Evolutionary conservation across 2,888 invertebrate species (phyloP), one percentile per base, ranked within the genome.

Genomic region (Eupithecia subfuscata): DNA sequence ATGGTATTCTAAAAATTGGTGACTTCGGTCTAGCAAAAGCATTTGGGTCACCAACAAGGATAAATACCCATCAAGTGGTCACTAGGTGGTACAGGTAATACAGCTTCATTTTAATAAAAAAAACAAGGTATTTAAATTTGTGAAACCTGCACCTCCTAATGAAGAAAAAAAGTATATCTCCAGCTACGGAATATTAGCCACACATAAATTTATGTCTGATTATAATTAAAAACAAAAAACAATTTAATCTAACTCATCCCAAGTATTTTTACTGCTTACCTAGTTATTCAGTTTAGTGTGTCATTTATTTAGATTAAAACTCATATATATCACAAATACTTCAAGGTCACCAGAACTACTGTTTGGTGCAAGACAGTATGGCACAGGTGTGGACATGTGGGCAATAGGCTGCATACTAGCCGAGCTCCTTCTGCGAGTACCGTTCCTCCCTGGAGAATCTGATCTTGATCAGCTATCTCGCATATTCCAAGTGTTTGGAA

Each of bases 21-120:
- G 99, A 99, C 96, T 99, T 99, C 95, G 99, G 99, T 88, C 95
- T 99, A 80, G 99, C 99, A 0, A 99, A 99, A 89, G 97, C 98
- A 86, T 99, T 97, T 95, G 99, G 99, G 1, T 99, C 99, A 0
- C 99, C 99, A 5, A 98, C 97, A 86, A 96, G 99, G 86, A 96
- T 98, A 83, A 99, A 99, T 89, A 99, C 99, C 5, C 99, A 99
- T 96, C 99, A 99, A 94, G 99, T 99, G 68, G 99, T 99, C 0
- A 99, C 99, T 1, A 95, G 98, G 78, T 98, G 98, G 98, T 98
- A 98, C 89, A 96, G 98, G 96, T 97, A 37, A 30, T 11, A n/a
- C 18, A 48, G n/a, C 8, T 11, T 40, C 5, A 71, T 40, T 34
- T 30, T 30, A 30, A 18, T 30, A 30, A 22, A 56, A 12, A 22